Evolutionary conservation across 2,888 invertebrate species (phyloP), one percentile per base, ranked within the genome.

Genomic region (Cloeon dipterum): DNA sequence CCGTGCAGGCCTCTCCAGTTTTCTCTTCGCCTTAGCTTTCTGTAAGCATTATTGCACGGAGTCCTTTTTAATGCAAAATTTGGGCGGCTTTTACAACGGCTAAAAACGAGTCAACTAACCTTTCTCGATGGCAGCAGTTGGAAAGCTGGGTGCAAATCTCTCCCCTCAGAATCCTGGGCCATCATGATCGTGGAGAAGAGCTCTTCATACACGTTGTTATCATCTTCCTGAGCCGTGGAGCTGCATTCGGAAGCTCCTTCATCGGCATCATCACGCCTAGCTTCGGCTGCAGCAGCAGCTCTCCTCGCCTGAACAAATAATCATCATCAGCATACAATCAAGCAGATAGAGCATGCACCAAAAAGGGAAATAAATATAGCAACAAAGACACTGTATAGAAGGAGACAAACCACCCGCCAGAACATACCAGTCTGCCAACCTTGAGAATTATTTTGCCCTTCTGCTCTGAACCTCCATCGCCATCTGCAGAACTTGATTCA

Each of bases 71-170:
- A n/a, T n/a, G n/a, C n/a, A n/a, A n/a, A n/a, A n/a, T n/a, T n/a
- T n/a, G n/a, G n/a, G n/a, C n/a, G n/a, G n/a, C n/a, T n/a, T n/a
- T n/a, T n/a, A n/a, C n/a, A n/a, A n/a, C n/a, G n/a, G n/a, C n/a
- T n/a, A n/a, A n/a, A n/a, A n/a, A n/a, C n/a, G n/a, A n/a, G n/a
- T n/a, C n/a, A n/a, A n/a, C n/a, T n/a, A n/a, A 70, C 70, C 50
- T 82, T 78, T 55, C 79, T 83, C 0, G 88, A 85, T 1, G 94
- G 94, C 36, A 96, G 63, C 39, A 94, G 66, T 52, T 89, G 83
- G 55, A 96, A 96, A 44, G 76, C 78, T 3, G 74, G 67, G 52
- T 88, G 79, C 4, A 96, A 62, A 0, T 76, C 68, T n/a, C 93
- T 76, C 42, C 81, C 81, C 41, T 67, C 64, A 21, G 68, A 64